Evolutionary conservation across 2,113 vertebrate genomes (phyloP), one percentile per base, ranked within the genome.

Genomic region (Porphyrio hochstetteri): DNA sequence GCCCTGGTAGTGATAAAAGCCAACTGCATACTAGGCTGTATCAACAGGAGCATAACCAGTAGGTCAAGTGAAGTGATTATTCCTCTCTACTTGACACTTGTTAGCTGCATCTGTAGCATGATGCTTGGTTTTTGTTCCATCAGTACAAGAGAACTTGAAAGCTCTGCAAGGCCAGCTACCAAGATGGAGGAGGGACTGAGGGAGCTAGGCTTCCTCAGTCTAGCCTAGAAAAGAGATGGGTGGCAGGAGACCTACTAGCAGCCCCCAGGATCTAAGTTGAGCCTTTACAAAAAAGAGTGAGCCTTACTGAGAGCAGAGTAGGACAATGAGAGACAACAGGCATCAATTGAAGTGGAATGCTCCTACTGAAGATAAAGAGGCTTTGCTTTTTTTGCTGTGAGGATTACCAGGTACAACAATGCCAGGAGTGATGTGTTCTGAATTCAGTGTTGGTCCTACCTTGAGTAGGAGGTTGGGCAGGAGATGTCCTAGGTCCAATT

Each of bases 11-110:
- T 56, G 61, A 52, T 71, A 85, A 93, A 94, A 90, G 75, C 84
- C 87, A 85, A 28, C 82, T 92, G 81, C 78, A 82, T 79, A 24
- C 61, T 60, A 52, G 61, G 90, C 90, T 95, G 44, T 72, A 94
- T 92, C 70, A 87, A 71, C 87, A 94, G 75, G 27, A 79, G 11
- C 35, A 7, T 8, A 76, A 71, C 33, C 48, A 82, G 87, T 67
- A 68, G 70, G 52, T 79, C 27, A 79, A 79, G 27, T 38, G 38
- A 60, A 82, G 53, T 10, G 38, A 52, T 60, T 82, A 29, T 79
- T 87, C 56, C 50, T 83, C n/a, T 88, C 40, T 89, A 21, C 35
- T 82, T 68, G 33, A 28, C 33, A 21, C 52, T 89, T 16, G 6
- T 69, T 67, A 70, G 86, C 83, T 89, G 59, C 36, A 40, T 74